Evolutionary conservation across 2,888 invertebrate genomes (phyloP), one percentile per base, ranked within the genome.

Genomic region (Sipha maydis): DNA sequence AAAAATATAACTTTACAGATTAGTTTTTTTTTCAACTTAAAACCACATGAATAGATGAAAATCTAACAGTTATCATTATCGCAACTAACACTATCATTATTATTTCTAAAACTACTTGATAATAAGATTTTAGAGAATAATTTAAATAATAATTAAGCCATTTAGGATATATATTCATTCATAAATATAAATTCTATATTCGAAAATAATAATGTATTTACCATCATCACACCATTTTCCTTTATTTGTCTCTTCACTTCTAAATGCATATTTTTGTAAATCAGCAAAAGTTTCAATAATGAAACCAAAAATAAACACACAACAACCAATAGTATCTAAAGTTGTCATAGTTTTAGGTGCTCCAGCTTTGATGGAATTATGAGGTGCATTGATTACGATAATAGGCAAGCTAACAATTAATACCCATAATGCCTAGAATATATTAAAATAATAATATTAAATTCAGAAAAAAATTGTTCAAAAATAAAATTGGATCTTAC

Each of bases 191-290:
- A 4, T 61, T 61, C 25, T 2, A 21, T 25, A 61, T 25, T 3
- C 5, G 1, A 25, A 69, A 69, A 28, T 69, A 71, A 71, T 3
- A 17, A 2, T 61, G 54, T 89, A 90, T 92, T 92, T 92, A 95
- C 96, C 97, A 91, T 96, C 96, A 91, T 97, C 97, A 92, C 98
- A 98, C 96, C 97, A 98, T 92, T 96, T 96, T 56, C 97, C 97
- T 92, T 96, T 95, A 92, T 98, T 98, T 0, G 94, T 94, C 0
- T 97, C 96, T 92, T 98, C 97, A 91, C 96, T 96, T 90, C 97
- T 94, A 92, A 98, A 98, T 0, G 96, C 95, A 91, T 97, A 97
- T 92, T 98, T 98, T 91, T 98, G 98, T 83, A 97, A 93, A 93
- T 98, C 98, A 0, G 98, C 97, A 90, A 97, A 96, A 0, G 97